Conservation (phyloP, 2,113 vertebrate genomes). For the Panthera leo region DNA sequence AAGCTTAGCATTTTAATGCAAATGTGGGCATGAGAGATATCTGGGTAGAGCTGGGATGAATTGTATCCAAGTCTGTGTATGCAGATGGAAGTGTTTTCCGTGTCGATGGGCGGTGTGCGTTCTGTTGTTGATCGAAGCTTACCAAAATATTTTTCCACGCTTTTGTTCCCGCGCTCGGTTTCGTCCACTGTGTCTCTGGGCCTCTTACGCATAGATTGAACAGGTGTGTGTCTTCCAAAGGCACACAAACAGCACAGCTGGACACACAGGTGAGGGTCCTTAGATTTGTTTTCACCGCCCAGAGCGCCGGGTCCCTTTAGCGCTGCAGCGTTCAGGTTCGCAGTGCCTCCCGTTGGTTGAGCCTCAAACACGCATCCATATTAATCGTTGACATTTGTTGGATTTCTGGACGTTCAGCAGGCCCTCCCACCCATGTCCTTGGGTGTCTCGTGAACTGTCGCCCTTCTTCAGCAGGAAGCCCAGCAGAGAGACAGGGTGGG, state of each 20-base stretch:
- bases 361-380: not conserved
- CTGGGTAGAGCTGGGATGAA: not conserved
- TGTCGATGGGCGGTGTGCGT: constrained; percentile 38
- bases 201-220: constrained; percentile 80
- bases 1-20: constrained; percentile 36
- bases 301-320: not conserved
- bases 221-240: constrained; percentile 86
- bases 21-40: not conserved
- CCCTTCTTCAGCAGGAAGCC: not conserved
- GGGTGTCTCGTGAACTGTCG: not conserved
- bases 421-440: not conserved
- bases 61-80: not conserved
- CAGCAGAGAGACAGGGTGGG: fast-evolving
- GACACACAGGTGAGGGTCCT: constrained; percentile 86
- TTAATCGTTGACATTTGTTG: not conserved
- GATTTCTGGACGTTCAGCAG: not conserved
- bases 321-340: not conserved
- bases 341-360: fast-evolving
- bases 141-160: constrained; percentile 25
- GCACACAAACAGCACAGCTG: constrained; percentile 85
- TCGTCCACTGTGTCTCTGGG: constrained; percentile 81
- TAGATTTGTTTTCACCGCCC: not conserved
- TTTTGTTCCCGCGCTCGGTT: constrained; percentile 63
- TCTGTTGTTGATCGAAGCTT: constrained; percentile 65
- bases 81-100: not conserved